Evolutionary conservation across 2,113 vertebrate genomes (phyloP), one percentile per base, ranked within the genome.

Genomic region (Seriola dumerili): DNA sequence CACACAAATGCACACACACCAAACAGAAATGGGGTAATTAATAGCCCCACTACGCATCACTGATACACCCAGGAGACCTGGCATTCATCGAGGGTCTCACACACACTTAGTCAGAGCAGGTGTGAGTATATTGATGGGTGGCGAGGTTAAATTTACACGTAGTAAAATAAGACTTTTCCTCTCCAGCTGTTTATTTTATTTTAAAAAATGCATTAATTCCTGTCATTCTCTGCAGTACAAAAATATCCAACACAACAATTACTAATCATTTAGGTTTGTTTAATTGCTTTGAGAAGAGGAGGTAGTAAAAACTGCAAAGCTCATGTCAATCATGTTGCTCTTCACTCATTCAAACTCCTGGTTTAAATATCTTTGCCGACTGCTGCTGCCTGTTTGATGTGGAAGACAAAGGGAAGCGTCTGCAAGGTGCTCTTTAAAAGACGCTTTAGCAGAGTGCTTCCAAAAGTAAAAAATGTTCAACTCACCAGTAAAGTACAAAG

Each of bases 1-100:
- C 76, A 70, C 78, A 72, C 55, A 55, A 16, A 38, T 16, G 80
- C 48, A 84, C 72, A 65, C 70, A 75, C 66, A 81, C 73, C 0
- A 34, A 85, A 85, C 62, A 83, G 48, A 42, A 78, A 34, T 16
- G 38, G 72, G 38, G 90, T 91, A 93, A 94, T 93, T 92, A 93
- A 93, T 92, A 91, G 88, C 72, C 83, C 76, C 73, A 88, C 67
- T 83, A 67, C 59, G 46, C 78, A 63, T 88, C 79, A 82, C 69
- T 80, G 85, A 88, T 80, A 86, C 79, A 67, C 91, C 88, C 87
- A 4, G 34, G 90, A 86, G 91, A 88, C 69, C 57, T 76, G 76
- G 16, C 65, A 73, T 74, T 83, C 23, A 72, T 62, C 63, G 58
- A 81, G 68, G 78, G 68, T 81, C 72, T 79, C 86, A 83, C 68